Conservation (phyloP, 2,797 vertebrate species). For the Acrossocheilus fasciatus region DNA sequence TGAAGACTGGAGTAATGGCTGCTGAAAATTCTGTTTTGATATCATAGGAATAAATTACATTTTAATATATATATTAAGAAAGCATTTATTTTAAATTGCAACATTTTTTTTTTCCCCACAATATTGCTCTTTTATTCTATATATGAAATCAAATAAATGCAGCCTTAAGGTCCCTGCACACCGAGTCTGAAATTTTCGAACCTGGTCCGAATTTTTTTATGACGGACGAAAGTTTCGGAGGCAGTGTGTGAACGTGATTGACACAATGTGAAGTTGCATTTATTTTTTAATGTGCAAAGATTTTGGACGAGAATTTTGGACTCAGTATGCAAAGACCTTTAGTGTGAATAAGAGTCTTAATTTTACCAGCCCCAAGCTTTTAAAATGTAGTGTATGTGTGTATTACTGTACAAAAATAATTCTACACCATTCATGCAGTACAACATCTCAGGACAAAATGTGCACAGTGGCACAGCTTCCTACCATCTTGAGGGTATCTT, state of each 20-base stretch:
- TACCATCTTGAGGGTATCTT: conserved; percentile 48
- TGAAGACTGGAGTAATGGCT: neutral
- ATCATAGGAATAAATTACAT: neutral
- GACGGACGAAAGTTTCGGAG: no score
- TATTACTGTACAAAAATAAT: no score
- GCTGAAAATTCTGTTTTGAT: neutral
- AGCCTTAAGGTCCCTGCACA: neutral
- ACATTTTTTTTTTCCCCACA: neutral
- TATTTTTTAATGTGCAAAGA: neutral
- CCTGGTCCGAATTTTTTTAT: no score
- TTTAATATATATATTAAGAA: neutral
- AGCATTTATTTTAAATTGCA: neutral
- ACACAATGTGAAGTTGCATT: no score
- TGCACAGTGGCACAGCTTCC: conserved; percentile 7
- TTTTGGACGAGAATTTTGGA: neutral
- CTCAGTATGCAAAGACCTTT: no score
- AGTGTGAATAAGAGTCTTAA: neutral
- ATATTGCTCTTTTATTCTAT: neutral
- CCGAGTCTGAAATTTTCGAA: no score
- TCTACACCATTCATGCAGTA: neutral
- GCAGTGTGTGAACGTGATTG: no score
- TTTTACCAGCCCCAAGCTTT: neutral
- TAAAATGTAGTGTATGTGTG: neutral
- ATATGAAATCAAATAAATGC: no score
- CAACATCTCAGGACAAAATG: conserved; percentile 2